Percentiles rank a stretch among this genome's conserved stretches.
Evolutionary conservation across 2,888 invertebrate species (phyloP).

Genomic region (Iphiclides podalirius): DNA sequence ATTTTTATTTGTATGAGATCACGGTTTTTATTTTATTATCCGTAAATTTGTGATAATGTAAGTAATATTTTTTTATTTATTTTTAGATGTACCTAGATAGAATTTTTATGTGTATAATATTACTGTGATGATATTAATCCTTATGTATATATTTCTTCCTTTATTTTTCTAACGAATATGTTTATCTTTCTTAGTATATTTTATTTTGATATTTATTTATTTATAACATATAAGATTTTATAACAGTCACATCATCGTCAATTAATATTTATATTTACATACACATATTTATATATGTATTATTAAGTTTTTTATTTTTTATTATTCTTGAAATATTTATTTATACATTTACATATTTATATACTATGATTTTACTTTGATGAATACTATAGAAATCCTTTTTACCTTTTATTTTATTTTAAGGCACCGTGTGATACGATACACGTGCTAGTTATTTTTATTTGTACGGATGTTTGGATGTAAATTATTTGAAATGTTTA

Average conservation of each 20-base stretch:
- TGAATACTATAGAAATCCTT: conserved; percentile 10
- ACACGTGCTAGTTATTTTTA: too few species aligned
- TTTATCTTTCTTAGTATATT: too few species aligned
- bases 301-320: too few species aligned
- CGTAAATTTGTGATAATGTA: conserved; percentile 28
- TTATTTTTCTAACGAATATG: conserved; percentile 16
- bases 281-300: background rate
- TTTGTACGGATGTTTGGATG: conserved; percentile 8
- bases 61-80: conserved; percentile 19
- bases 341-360: background rate
- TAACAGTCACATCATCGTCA: too few species aligned
- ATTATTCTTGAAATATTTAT: too few species aligned
- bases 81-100: conserved; percentile 4
- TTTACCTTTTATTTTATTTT: too few species aligned
- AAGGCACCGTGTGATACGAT: too few species aligned
- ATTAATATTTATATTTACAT: background rate
- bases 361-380: conserved; percentile 1
- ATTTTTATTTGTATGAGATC: conserved; percentile 35
- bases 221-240: background rate
- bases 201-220: too few species aligned
- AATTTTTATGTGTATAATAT: background rate
- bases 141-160: conserved; percentile 3
- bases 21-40: conserved; percentile 6
- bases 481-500: conserved; percentile 15
- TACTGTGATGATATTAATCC: too few species aligned